Conservation (phyloP, 2,888 invertebrate species). For the Alloplasta piceator region DNA sequence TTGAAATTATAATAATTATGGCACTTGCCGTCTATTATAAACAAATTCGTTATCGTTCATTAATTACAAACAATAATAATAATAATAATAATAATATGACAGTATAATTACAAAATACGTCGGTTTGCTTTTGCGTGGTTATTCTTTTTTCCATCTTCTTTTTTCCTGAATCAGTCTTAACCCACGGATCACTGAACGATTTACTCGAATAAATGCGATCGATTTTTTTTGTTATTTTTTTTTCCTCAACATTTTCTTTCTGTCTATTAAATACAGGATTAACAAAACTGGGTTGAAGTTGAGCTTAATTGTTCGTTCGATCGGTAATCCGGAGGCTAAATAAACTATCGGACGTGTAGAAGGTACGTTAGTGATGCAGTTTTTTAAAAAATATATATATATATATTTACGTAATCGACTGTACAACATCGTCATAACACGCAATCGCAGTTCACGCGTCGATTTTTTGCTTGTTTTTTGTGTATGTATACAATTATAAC, state of each 20-base stretch:
- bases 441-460: constrained; percentile 45
- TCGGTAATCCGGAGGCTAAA: constrained; percentile 77
- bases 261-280: neutral
- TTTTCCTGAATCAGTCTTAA: constrained; percentile 77
- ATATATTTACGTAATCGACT: constrained; percentile 48
- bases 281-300: constrained; percentile 27
- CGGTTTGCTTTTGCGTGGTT: constrained; percentile 74
- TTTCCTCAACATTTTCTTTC: constrained; percentile 23
- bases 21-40: constrained; percentile 81
- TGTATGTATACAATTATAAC: constrained; percentile 36
- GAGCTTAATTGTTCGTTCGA: constrained; percentile 52
- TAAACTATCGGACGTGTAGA: constrained; percentile 68
- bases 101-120: constrained; percentile 78
- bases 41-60: constrained; percentile 78
- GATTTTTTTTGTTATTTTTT: constrained; percentile 3
- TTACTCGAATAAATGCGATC: constrained; percentile 53
- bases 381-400: constrained; percentile 28
- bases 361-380: constrained; percentile 71
- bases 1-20: constrained; percentile 75
- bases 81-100: constrained; percentile 67
- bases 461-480: constrained; percentile 30
- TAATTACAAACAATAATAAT: constrained; percentile 79
- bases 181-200: constrained; percentile 74
- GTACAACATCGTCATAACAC: constrained; percentile 45
- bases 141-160: constrained; percentile 44